phyloP scores from a whole-genome alignment of 1,140 invertebrate genomes.

The Brachionus manjavacas region DNA sequence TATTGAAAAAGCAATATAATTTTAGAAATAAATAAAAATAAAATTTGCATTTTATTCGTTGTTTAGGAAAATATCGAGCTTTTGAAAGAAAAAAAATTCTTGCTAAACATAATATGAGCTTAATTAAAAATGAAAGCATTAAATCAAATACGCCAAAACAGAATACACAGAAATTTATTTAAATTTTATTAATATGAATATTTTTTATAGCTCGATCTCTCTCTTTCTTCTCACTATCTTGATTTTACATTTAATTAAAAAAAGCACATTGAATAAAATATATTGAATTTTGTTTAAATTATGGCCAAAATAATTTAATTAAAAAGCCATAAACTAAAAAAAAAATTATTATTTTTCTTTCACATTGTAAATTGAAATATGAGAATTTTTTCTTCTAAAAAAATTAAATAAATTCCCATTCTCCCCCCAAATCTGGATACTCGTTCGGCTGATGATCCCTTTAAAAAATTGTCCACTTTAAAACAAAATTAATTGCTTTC shows the following conservation, averaged over 20 bases:
- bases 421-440: background rate
- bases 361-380: background rate
- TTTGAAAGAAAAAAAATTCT: background rate
- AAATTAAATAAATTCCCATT: background rate
- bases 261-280: background rate
- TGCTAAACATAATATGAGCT: background rate
- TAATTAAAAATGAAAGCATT: background rate
- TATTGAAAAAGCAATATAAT: background rate
- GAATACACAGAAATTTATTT: background rate
- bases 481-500: background rate
- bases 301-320: background rate
- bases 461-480: background rate
- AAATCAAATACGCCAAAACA: background rate
- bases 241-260: constrained; percentile 6
- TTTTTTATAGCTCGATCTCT: background rate
- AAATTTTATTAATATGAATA: background rate
- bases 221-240: background rate
- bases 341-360: background rate
- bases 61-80: background rate
- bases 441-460: background rate
- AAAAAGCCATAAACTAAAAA: background rate
- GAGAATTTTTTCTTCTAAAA: background rate
- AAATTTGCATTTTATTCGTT: constrained; percentile 15
- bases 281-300: constrained; percentile 16
- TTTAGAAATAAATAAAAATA: constrained; percentile 18